A percentile compares a stretch with the other conserved stretches of the same genome.
Conservation (phyloP, 1,140 invertebrate species). For the Geopemphigus sp. region DNA sequence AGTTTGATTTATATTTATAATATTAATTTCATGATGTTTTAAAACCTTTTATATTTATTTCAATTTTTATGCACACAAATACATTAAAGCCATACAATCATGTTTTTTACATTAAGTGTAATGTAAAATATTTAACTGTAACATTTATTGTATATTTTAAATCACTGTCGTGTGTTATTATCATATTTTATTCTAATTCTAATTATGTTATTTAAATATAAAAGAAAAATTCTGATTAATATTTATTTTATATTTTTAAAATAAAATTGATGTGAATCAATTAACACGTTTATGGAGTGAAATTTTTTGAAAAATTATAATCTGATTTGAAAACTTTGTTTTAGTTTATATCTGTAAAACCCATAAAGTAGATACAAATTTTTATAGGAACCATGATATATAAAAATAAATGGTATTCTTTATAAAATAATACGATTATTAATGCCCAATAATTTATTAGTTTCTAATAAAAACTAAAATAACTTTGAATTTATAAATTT, state of each 20-base stretch:
- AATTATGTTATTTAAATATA: not conserved
- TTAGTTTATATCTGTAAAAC: too few relatives aligned
- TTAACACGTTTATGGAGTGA: too few relatives aligned
- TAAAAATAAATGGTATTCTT: too few relatives aligned
- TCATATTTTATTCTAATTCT: slow-evolving; percentile 24
- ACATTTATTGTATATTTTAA: not conserved
- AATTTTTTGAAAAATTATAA: too few relatives aligned
- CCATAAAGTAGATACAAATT: too few relatives aligned
- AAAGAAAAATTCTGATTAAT: not conserved
- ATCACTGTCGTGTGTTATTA: slow-evolving; percentile 8
- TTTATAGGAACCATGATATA: too few relatives aligned
- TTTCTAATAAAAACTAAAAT: too few relatives aligned
- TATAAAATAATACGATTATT: too few relatives aligned
- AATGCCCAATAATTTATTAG: too few relatives aligned
- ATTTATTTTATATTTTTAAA: not conserved
- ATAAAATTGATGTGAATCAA: not conserved
- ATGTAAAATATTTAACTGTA: not conserved
- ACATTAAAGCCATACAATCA: slow-evolving; percentile 4
- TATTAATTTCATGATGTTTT: not conserved
- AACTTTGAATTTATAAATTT: slow-evolving; percentile 57
- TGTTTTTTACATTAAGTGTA: not conserved
- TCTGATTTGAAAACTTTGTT: too few relatives aligned
- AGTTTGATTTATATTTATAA: not conserved
- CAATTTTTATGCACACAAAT: not conserved
- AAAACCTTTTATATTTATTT: not conserved